Conservation (phyloP, 1,140 invertebrate species). For the Geopemphigus sp. region DNA sequence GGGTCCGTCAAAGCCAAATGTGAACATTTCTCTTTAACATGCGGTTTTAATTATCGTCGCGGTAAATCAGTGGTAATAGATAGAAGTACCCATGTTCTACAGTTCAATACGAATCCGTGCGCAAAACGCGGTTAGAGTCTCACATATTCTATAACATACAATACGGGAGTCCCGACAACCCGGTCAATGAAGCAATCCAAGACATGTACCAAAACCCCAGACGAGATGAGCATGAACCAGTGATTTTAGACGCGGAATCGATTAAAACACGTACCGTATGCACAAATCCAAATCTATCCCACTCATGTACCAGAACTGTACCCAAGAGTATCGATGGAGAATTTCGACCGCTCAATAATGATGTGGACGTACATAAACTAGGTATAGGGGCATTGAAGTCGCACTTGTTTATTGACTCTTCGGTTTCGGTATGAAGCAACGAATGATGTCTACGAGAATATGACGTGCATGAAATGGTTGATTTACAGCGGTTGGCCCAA, state of each 20-base stretch:
- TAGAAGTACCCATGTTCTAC: not conserved
- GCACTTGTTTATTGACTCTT: no score
- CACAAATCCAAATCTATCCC: not conserved
- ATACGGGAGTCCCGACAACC: not conserved
- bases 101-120: not conserved
- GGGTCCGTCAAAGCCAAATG: no score
- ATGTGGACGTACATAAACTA: no score
- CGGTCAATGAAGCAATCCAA: not conserved
- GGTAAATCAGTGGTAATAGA: not conserved
- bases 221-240: not conserved
- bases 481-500: no score
- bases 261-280: not conserved
- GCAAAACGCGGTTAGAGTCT: not conserved
- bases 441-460: not conserved
- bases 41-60: not conserved
- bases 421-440: no score
- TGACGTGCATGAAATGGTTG: no score
- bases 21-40: no score
- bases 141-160: not conserved
- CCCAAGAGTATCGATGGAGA: no score
- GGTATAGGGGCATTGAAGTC: no score
- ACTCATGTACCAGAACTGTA: no score
- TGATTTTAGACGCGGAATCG: not conserved
- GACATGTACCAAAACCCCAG: not conserved
- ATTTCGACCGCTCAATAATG: no score